These are phyloP conservation scores for Perognathus longimembris DNA, from an alignment of 2,113 vertebrate species.

Conservation along the genomic window DNA sequence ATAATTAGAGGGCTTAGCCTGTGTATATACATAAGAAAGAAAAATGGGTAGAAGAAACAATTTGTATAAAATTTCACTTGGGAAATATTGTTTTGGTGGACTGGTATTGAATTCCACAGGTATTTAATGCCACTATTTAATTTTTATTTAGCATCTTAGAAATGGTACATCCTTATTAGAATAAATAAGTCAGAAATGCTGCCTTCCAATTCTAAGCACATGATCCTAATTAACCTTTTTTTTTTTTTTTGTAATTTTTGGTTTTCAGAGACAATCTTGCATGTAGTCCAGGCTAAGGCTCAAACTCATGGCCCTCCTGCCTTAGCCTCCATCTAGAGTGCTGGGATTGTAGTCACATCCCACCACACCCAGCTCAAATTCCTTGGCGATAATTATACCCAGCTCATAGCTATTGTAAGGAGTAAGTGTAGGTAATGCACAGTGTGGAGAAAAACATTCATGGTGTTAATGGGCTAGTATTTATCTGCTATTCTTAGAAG, in stretches of 20 bases:
- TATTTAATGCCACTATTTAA: not conserved
- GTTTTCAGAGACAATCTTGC: no score
- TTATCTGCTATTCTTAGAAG: not conserved
- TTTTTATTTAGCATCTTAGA: slow-evolving; percentile 26
- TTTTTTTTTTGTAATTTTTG: no score
- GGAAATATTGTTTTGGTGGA: not conserved
- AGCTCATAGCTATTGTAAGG: not conserved
- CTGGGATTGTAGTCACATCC: no score
- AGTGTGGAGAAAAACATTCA: not conserved
- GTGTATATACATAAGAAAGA: not conserved
- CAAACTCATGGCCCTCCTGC: no score
- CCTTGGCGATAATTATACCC: not conserved
- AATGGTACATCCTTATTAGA: not conserved
- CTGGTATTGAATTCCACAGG: not conserved
- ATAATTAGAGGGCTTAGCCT: not conserved
- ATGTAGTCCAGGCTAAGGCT: no score
- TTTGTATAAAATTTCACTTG: not conserved
- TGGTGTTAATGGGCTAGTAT: not conserved
- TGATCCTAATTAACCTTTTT: no score
- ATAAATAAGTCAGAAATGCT: slow-evolving; percentile 15
- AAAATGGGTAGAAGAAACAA: not conserved
- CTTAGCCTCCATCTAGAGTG: no score
- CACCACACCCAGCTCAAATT: not conserved
- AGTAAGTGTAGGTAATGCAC: not conserved
- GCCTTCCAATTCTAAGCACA: not conserved